Conservation (phyloP, 2,888 invertebrate species). For the Aspidiotus rigidus region DNA sequence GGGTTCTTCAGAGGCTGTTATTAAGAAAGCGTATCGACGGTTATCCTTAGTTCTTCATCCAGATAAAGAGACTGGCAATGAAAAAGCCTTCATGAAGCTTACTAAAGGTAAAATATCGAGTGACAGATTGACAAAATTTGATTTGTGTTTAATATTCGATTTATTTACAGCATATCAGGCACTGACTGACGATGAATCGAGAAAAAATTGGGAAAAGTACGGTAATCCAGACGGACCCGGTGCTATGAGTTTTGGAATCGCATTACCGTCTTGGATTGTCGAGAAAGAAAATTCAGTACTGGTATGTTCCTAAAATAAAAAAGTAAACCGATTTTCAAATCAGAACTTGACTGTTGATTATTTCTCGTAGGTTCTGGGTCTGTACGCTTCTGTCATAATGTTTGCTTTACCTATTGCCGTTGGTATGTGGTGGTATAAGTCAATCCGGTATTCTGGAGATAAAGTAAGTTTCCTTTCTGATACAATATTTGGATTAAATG, state of each 20-base stretch:
- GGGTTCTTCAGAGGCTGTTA: slow-evolving; percentile 77
- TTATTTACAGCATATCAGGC: slow-evolving; percentile 55
- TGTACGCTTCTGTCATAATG: slow-evolving; percentile 96
- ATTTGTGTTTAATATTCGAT: neutral
- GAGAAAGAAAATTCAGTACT: slow-evolving; percentile 98
- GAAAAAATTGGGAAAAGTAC: slow-evolving; percentile 97
- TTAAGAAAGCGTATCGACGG: slow-evolving; percentile 91
- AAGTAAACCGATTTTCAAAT: slow-evolving; percentile 1
- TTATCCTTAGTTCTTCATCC: slow-evolving; percentile 91
- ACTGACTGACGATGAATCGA: slow-evolving; percentile 92
- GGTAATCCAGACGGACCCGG: slow-evolving; percentile 99
- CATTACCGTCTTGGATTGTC: slow-evolving; percentile 98
- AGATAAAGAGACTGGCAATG: slow-evolving; percentile 94
- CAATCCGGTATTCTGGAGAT: slow-evolving; percentile 93
- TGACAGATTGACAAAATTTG: neutral
- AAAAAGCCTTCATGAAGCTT: slow-evolving; percentile 93
- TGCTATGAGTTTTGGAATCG: slow-evolving; percentile 98
- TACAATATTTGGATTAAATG: neutral
- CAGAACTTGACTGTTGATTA: neutral
- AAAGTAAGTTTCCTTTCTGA: slow-evolving; percentile 49
- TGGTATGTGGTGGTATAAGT: slow-evolving; percentile 98
- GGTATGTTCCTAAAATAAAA: slow-evolving; percentile 46
- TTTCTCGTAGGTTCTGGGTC: slow-evolving; percentile 57
- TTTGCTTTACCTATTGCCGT: slow-evolving; percentile 83
- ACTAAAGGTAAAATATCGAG: slow-evolving; percentile 65